Base-by-base conservation (phyloP, 2,888 invertebrate species). In the Macrosoma leucophasiata region DNA sequence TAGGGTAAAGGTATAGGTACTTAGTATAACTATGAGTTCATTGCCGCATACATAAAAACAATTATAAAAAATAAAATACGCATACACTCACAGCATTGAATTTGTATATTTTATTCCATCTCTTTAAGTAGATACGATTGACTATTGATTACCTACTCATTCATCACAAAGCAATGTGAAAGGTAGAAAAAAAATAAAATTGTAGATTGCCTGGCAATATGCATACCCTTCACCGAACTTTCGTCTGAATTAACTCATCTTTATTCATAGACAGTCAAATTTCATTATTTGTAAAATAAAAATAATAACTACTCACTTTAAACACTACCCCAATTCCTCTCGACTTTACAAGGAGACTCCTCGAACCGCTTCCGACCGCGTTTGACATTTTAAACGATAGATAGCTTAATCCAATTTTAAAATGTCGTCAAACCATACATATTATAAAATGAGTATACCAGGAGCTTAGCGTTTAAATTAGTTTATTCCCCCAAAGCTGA, bases 381-480 rank as follows among this genome's bases (percentile, higher is more conserved):
- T n/a, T n/a, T n/a, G n/a, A n/a, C n/a, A n/a, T n/a, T n/a, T n/a
- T n/a, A n/a, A n/a, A n/a, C n/a, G n/a, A n/a, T n/a, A 21, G 22
- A 33, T 15, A 15, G 24, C 55, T 60, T 69, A 72, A 73, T 72
- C 70, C 70, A 64, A 69, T 75, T 78, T 71, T 73, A 76, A 75
- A 78, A 77, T 68, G 70, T 73, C 62, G 59, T 43, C 63, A 64
- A 63, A 67, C 70, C 66, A 70, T 69, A 71, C 69, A 74, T 74
- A 76, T 74, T 76, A 75, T 71, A 74, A 71, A 73, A 70, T 66
- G 69, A 72, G 75, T 70, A 72, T 72, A 71, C 69, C 67, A 66
- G 65, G 66, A 74, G 82, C 82, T 84, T 79, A 82, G 65, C 82
- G 77, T 74, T 78, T 77, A 82, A 82, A 82, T 84, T 82, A 82